Conservation (phyloP, 2,113 vertebrate genomes). For the Ceyx melanurus region DNA sequence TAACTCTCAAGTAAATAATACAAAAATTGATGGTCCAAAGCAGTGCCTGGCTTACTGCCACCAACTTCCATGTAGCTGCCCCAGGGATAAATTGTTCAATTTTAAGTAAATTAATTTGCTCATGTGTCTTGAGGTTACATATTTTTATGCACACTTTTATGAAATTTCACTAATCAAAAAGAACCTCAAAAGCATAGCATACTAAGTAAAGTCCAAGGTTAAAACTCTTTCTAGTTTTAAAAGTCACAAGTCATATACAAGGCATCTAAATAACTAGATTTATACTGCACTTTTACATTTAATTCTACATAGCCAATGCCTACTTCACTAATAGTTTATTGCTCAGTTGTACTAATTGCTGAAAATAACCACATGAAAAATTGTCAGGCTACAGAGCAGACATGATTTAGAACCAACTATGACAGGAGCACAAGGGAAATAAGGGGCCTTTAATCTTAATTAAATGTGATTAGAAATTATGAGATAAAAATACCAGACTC, state of each 20-base stretch:
- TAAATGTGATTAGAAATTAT: slow-evolving; percentile 11
- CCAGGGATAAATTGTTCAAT: neutral
- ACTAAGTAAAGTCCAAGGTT: neutral
- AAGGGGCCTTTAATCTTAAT: slow-evolving; percentile 4
- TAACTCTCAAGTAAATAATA: neutral
- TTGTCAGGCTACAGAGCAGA: neutral
- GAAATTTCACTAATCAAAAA: neutral
- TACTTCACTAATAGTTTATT: neutral
- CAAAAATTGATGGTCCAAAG: neutral
- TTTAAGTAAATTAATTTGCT: slow-evolving; percentile 36
- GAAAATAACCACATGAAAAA: neutral
- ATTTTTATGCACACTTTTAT: neutral
- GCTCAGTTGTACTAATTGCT: neutral
- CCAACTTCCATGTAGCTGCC: neutral
- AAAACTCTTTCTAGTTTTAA: neutral
- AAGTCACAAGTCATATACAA: neutral
- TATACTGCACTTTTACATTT: neutral
- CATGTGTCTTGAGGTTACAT: neutral
- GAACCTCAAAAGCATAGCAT: neutral
- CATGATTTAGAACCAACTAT: neutral
- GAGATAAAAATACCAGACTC: slow-evolving; percentile 6
- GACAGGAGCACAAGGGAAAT: neutral
- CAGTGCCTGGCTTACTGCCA: neutral
- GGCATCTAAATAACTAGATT: neutral
- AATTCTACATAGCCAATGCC: neutral